Conservation (phyloP, 2,888 invertebrate species). For the Thera britannica region DNA sequence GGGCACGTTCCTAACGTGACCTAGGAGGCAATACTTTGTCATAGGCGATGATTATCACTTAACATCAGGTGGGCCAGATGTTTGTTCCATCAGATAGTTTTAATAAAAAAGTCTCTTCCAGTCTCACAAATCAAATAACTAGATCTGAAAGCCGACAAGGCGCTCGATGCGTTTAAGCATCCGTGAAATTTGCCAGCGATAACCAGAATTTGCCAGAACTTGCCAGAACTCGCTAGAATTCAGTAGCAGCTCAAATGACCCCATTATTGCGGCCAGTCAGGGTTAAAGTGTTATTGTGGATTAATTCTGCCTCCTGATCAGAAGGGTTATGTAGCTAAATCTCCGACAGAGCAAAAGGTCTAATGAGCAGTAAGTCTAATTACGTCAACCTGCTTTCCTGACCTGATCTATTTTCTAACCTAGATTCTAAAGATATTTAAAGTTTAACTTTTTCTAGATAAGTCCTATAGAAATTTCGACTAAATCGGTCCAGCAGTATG, state of each 20-base stretch:
- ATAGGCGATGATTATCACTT: no score
- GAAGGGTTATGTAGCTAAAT: no score
- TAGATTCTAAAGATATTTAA: no score
- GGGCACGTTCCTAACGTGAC: no score
- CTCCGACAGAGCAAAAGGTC: no score
- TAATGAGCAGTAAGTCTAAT: background rate
- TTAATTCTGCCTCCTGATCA: no score
- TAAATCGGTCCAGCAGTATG: no score
- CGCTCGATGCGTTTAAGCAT: conserved; percentile 44
- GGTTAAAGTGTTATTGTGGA: conserved; percentile 7
- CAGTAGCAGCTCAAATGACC: conserved; percentile 36
- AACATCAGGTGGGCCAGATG: no score
- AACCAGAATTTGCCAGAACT: conserved; percentile 26
- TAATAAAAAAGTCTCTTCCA: conserved; percentile 12
- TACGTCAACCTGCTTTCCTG: background rate
- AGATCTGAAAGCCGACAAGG: conserved; percentile 9
- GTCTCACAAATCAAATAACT: conserved; percentile 3
- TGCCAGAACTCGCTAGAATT: conserved; percentile 36
- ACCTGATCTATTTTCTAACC: background rate
- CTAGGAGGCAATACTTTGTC: no score
- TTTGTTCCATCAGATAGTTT: no score
- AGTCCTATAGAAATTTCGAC: no score
- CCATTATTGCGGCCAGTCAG: conserved; percentile 18
- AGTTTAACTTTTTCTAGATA: no score
- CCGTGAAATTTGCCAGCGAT: conserved; percentile 50